Evolutionary conservation across 2,888 invertebrate genomes (phyloP), one percentile per base, ranked within the genome.

Genomic region (Parnassius mnemosyne): DNA sequence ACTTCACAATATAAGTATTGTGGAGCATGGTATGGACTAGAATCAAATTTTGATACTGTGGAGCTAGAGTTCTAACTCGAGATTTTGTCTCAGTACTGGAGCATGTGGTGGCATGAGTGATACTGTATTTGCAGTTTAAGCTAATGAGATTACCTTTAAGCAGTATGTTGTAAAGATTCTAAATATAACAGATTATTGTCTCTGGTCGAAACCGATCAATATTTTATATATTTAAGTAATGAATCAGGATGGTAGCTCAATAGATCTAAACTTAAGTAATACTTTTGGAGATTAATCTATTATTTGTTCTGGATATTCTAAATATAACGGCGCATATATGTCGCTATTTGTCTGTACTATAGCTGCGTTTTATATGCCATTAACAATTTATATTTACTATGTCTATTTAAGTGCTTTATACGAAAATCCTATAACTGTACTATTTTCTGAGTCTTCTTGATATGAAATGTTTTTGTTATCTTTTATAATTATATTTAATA

Each of bases 391-490:
- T 53, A 53, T 61, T 62, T 57, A 57, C n/a, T 49, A 55, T 51
- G 53, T 62, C 51, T 57, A 61, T 56, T 20, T 52, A 51, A 50
- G 12, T 12, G 10, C 46, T 61, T 57, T 62, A 50, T 12, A 9
- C 51, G 46, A 57, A 58, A 49, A 54, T 25, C n/a, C 25, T 43
- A 52, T 25, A 10, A 51, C 51, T 47, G 9, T 42, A 44, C 57
- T 62, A 62, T 62, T 57, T 61, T 61, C 61, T 56, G 61, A 61
- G 47, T 55, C 56, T 51, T 52, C 56, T 61, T 52, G 20, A 57
- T 57, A 10, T 57, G n/a, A 55, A 52, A 50, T 25, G 41, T 12
- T 16, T 62, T 53, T 53, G 57, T 62, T 62, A 62, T 34, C 43
- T 62, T 57, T 62, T 61, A 47, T 56, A 55, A 47, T 46, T n/a